These are phyloP conservation scores for Tachyglossus aculeatus DNA, from an alignment of 2,797 vertebrate genomes.

Conservation along the genomic window DNA sequence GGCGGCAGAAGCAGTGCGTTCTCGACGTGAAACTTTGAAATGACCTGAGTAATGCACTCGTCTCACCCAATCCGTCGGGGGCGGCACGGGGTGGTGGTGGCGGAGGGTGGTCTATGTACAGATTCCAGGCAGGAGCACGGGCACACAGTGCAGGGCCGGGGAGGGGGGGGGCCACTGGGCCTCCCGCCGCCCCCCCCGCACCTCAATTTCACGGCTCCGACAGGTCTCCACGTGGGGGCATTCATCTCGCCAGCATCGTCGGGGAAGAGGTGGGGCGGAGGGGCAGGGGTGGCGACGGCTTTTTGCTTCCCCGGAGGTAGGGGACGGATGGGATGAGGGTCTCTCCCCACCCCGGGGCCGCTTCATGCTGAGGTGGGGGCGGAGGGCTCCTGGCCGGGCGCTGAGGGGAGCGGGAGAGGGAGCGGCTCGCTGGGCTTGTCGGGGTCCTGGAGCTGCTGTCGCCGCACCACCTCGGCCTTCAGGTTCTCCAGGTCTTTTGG, in stretches of 20 bases:
- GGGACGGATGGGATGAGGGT: slow-evolving; percentile 21
- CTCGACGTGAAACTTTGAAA: slow-evolving; percentile 83
- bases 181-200: slow-evolving; percentile 39
- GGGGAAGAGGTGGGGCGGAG: slow-evolving; percentile 23
- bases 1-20: slow-evolving; percentile 54
- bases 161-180: slow-evolving; percentile 62
- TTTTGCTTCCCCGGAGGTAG: no score
- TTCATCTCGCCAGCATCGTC: slow-evolving; percentile 78
- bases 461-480: slow-evolving; percentile 94
- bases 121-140: slow-evolving; percentile 55
- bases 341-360: slow-evolving; percentile 59
- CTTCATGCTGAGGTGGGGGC: slow-evolving; percentile 59
- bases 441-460: slow-evolving; percentile 92
- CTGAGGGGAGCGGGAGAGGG: slow-evolving; percentile 62
- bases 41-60: slow-evolving; percentile 88
- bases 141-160: background rate
- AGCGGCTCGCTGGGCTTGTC: slow-evolving; percentile 77
- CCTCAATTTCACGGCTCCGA: slow-evolving; percentile 48
- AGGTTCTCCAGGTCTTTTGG: slow-evolving; percentile 98
- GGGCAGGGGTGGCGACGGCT: slow-evolving; percentile 58
- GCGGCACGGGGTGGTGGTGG: no score
- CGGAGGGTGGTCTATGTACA: slow-evolving; percentile 68
- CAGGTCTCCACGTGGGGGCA: slow-evolving; percentile 71
- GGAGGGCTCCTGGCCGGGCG: slow-evolving; percentile 56
- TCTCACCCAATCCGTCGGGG: slow-evolving; percentile 61